Evolutionary conservation across 2,797 vertebrate genomes (phyloP), one percentile per base, ranked within the genome.

Genomic region (Lycodopsis pacificus): DNA sequence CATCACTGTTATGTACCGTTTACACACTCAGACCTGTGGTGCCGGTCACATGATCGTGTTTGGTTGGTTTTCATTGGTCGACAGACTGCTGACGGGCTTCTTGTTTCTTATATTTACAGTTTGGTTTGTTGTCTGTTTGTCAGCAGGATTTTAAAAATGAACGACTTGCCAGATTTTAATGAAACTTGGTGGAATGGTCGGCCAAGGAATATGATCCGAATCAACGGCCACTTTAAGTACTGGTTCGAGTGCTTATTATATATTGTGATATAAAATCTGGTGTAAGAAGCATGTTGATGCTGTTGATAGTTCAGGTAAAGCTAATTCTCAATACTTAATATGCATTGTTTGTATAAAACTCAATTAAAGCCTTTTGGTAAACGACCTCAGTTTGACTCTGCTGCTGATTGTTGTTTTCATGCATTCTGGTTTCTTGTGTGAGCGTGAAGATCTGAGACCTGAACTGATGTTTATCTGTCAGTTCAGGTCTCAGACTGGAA

Each of bases 1-100:
- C 85, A 85, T 82, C 73, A 69, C 12, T 22, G 30, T 54, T 86
- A 27, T 80, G 64, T 79, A 57, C 36, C 14, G 15, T 74, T 65
- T 17, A 69, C 10, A 66, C 61, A 76, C 22, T 30, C 22, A 15
- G n/a, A 48, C 71, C 30, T 20, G 27, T 20, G 5, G 30, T 17
- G 56, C 10, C 15, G 17, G n/a, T 51, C 49, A 49, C 7, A 27
- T 14, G 51, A 27, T 4, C 42, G 17, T 20, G 46, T 48, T 48
- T 51, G 49, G n/a, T 48, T 48, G 46, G 8, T 49, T 49, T 51
- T n/a, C 49, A n/a, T 53, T 53, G 44, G 44, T 46, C 14, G 48
- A 51, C 48, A 10, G 36, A 38, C 36, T 10, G 36, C 36, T 42
- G 12, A 15, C 15, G 40, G 46, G 48, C 20, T 20, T 49, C 48